Conservation (phyloP, 2,113 vertebrate genomes). For the Semnornis frantzii region DNA sequence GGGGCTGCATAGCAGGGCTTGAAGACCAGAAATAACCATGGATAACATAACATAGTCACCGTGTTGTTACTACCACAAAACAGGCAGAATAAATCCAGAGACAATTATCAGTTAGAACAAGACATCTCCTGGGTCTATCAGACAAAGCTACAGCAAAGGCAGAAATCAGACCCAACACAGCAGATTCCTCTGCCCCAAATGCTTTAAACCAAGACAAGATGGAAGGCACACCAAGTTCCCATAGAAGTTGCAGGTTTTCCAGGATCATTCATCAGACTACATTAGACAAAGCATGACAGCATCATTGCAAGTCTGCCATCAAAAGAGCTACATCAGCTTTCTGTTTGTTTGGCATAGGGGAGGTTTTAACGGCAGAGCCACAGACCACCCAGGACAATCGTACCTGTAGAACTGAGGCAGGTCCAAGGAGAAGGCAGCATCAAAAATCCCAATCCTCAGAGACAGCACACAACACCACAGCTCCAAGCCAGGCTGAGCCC, state of each 20-base stretch:
- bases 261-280: background rate
- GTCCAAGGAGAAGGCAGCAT: accelerated
- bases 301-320: background rate
- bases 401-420: accelerated
- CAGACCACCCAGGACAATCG: background rate
- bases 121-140: background rate
- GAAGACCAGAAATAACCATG: background rate
- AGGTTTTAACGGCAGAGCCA: background rate
- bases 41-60: background rate
- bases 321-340: background rate
- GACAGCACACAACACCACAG: accelerated
- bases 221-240: background rate
- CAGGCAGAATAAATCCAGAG: background rate
- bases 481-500: accelerated
- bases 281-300: background rate
- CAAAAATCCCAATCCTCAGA: background rate
- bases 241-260: background rate
- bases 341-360: background rate
- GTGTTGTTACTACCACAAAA: background rate
- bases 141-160: background rate
- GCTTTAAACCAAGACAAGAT: background rate
- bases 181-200: background rate
- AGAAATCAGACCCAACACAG: background rate
- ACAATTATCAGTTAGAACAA: background rate
- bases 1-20: accelerated